Conservation (phyloP, 2,113 vertebrate genomes). For the Pelusios castaneus region DNA sequence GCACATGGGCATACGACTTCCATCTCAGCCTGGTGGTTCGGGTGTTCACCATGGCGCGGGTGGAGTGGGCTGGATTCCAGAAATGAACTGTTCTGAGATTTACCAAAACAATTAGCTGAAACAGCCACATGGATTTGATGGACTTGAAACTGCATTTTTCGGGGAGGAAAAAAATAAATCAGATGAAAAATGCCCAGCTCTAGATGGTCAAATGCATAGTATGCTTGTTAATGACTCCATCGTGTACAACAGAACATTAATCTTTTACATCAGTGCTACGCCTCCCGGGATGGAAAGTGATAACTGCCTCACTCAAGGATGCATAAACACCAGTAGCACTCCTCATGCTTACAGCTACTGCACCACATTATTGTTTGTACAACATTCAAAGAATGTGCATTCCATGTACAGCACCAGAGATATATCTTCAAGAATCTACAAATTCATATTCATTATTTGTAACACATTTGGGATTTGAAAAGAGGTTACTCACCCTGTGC, state of each 20-base stretch:
- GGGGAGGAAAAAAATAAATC: not conserved
- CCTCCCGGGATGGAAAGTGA: rapidly evolving
- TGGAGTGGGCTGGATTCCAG: not conserved
- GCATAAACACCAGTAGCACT: not conserved
- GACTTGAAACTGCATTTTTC: not conserved
- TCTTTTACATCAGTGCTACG: not conserved
- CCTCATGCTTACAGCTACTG: not conserved
- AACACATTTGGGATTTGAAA: not conserved
- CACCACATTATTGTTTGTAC: not conserved
- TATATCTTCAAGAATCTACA: not conserved
- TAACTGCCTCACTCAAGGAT: not conserved
- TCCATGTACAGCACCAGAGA: not conserved
- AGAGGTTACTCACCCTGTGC: not conserved
- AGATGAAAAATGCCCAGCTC: not conserved
- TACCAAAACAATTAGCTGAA: not conserved
- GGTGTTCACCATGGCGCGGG: no score
- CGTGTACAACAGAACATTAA: not conserved
- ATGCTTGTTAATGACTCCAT: not conserved
- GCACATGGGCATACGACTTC: no score
- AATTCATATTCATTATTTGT: not conserved
- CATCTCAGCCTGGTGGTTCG: not conserved
- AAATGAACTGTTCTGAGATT: not conserved
- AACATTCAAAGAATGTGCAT: not conserved
- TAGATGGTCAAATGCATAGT: not conserved
- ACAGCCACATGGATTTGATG: not conserved